Evolutionary conservation across 2,888 invertebrate species (phyloP).

Genomic region (Diarsia rubi): DNA sequence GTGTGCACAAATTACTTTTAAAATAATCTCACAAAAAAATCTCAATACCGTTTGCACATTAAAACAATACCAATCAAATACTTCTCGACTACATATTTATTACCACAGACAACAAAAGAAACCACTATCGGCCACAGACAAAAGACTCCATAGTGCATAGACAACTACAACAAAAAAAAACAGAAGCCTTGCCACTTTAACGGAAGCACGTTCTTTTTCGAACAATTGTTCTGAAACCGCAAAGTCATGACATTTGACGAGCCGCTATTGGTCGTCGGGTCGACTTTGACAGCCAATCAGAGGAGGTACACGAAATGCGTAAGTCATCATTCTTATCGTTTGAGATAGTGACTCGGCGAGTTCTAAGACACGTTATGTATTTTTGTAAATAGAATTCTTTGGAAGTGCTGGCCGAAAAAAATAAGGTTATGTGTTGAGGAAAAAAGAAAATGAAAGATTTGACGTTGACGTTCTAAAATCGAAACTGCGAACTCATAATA

Average conservation of each 20-base stretch:
- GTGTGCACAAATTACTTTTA: slow-evolving; percentile 29
- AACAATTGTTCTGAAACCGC: slow-evolving; percentile 86
- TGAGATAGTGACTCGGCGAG: slow-evolving; percentile 82
- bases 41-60: slow-evolving; percentile 54
- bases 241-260: slow-evolving; percentile 89
- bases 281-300: slow-evolving; percentile 89
- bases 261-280: slow-evolving; percentile 86
- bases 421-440: slow-evolving; percentile 28
- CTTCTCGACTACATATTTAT: slow-evolving; percentile 51
- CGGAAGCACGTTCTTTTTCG: slow-evolving; percentile 85
- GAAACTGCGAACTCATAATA: slow-evolving; percentile 24
- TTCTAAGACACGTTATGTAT: slow-evolving; percentile 70
- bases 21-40: slow-evolving; percentile 31
- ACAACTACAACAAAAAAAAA: slow-evolving; percentile 70
- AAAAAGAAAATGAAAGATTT: slow-evolving; percentile 43
- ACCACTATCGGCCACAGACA: slow-evolving; percentile 71
- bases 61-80: slow-evolving; percentile 59
- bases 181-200: slow-evolving; percentile 87
- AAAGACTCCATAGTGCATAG: slow-evolving; percentile 76
- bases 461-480: slow-evolving; percentile 33
- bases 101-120: slow-evolving; percentile 63
- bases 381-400: slow-evolving; percentile 69
- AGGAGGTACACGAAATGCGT: slow-evolving; percentile 84
- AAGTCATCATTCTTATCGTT: slow-evolving; percentile 89
- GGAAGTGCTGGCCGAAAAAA: slow-evolving; percentile 50